These are phyloP conservation scores for Odobenus rosmarus DNA, from an alignment of 2,113 vertebrate species.

Conservation along the genomic window DNA sequence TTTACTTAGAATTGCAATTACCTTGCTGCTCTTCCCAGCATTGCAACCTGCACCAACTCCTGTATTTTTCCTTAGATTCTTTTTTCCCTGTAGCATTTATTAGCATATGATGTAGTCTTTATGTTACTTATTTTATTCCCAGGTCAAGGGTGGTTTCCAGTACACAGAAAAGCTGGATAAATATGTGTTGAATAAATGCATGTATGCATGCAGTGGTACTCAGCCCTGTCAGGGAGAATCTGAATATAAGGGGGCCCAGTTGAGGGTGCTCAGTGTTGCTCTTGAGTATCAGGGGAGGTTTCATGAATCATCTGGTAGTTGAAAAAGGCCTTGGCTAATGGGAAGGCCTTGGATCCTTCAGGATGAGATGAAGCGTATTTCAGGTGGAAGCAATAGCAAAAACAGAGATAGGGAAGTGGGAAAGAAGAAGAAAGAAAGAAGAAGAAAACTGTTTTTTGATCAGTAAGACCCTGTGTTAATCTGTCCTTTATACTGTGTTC, in stretches of 20 bases:
- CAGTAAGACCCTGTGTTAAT: neutral
- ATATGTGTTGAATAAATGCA: neutral
- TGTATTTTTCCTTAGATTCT: neutral
- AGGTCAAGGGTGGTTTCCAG: neutral
- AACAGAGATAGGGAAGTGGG: neutral
- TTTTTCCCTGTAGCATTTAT: neutral
- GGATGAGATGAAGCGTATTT: neutral
- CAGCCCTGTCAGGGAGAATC: neutral
- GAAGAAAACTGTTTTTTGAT: neutral
- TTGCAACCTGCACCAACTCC: neutral
- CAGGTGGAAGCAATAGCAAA: neutral
- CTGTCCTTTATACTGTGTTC: neutral
- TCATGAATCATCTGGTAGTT: neutral
- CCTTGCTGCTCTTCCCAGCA: neutral
- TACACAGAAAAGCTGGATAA: neutral
- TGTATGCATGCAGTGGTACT: accelerated
- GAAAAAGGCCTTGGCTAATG: neutral
- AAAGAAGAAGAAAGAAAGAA: neutral
- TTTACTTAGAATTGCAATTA: neutral
- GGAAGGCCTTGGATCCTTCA: neutral
- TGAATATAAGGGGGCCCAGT: accelerated
- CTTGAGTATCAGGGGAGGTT: neutral
- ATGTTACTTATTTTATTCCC: neutral
- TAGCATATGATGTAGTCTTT: neutral
- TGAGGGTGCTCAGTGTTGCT: neutral